Percentiles rank a stretch among this genome's conserved stretches.
Conservation (phyloP, 2,888 invertebrate genomes). For the Callosobruchus maculatus region DNA sequence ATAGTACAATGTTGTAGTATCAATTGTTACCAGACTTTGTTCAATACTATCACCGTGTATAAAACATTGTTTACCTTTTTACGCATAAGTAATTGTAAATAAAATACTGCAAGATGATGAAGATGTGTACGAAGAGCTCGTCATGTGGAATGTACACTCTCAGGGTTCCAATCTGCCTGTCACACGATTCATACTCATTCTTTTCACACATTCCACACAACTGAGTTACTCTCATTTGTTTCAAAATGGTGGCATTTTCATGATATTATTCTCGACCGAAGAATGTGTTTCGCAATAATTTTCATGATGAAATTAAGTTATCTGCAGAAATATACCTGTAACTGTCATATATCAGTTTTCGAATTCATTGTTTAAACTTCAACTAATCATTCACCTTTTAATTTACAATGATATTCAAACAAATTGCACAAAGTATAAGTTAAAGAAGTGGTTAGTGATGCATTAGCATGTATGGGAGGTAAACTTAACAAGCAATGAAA, state of each 20-base stretch:
- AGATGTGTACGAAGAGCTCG: constrained; percentile 7
- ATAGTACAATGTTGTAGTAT: neutral
- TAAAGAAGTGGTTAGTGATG: too few relatives aligned
- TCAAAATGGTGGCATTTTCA: neutral
- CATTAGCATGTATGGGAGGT: too few relatives aligned
- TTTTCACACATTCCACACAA: constrained; percentile 44
- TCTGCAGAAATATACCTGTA: too few relatives aligned
- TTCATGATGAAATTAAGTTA: too few relatives aligned
- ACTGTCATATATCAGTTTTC: too few relatives aligned
- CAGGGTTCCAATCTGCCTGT: constrained; percentile 62
- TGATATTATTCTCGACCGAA: neutral
- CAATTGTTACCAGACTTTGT: neutral
- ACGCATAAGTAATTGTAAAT: neutral
- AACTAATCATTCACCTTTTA: too few relatives aligned
- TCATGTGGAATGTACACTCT: constrained; percentile 61
- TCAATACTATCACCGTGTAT: neutral
- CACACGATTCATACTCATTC: constrained; percentile 30
- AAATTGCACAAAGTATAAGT: too few relatives aligned
- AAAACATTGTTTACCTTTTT: neutral
- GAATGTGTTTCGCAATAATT: neutral
- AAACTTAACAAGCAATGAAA: too few relatives aligned
- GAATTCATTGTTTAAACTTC: too few relatives aligned
- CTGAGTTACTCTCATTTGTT: constrained; percentile 11
- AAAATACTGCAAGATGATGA: neutral
- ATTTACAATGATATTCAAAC: too few relatives aligned